Percentiles rank a stretch among this genome's conserved stretches.
These are phyloP conservation scores for Drosophila prosaltans DNA, from an alignment of 1,140 invertebrate genomes.

Conservation along the genomic window DNA sequence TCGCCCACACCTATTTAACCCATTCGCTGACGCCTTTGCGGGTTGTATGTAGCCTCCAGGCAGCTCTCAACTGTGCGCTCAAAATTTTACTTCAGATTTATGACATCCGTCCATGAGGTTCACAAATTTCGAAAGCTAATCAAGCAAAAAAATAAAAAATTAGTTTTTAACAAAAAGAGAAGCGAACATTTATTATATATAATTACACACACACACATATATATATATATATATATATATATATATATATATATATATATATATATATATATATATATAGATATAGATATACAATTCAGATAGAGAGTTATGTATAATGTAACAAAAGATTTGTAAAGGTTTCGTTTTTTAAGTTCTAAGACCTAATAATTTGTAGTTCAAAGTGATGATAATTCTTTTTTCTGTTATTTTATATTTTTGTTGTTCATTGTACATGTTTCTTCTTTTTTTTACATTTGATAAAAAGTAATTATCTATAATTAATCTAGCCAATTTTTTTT, in stretches of 20 bases:
- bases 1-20: slow-evolving; percentile 1
- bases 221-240: too few relatives aligned
- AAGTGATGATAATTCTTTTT: slow-evolving; percentile 46
- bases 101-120: slow-evolving; percentile 81
- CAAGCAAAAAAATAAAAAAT: slow-evolving; percentile 23
- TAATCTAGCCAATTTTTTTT: slow-evolving; percentile 66
- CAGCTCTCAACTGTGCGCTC: slow-evolving; percentile 63
- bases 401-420: slow-evolving; percentile 26
- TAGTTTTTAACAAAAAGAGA: neutral
- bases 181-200: slow-evolving; percentile 1
- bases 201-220: too few relatives aligned
- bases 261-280: neutral
- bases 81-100: slow-evolving; percentile 76
- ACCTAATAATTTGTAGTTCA: slow-evolving; percentile 46
- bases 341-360: slow-evolving; percentile 28
- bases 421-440: slow-evolving; percentile 64
- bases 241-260: neutral
- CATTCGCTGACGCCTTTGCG: slow-evolving; percentile 63
- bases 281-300: slow-evolving; percentile 6
- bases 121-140: slow-evolving; percentile 61
- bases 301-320: neutral
- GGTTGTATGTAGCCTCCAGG: slow-evolving; percentile 72
- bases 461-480: slow-evolving; percentile 40
- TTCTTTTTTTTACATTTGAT: slow-evolving; percentile 35
- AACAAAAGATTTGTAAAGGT: slow-evolving; percentile 8